phyloP scores from a whole-genome alignment of 2,888 invertebrate species.

The Drosophila nr. perissopoda region DNA sequence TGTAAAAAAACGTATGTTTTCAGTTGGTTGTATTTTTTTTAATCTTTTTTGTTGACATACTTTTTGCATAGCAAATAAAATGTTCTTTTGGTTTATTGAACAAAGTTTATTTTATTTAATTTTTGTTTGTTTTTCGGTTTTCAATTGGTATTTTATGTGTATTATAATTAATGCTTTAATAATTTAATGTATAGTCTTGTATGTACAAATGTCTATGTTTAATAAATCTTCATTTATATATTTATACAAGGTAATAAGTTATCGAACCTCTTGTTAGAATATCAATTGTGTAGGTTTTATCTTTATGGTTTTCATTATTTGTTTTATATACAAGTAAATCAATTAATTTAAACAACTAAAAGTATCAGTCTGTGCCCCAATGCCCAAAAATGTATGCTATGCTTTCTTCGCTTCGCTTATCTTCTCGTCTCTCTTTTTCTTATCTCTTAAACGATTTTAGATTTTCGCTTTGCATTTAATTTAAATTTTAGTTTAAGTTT shows the following conservation, averaged over 20 bases:
- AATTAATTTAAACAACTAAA: slow-evolving; percentile 72
- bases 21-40: slow-evolving; percentile 1
- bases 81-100: slow-evolving; percentile 52
- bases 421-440: slow-evolving; percentile 9
- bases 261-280: slow-evolving; percentile 38
- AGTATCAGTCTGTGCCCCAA: slow-evolving; percentile 82
- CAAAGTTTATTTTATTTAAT: slow-evolving; percentile 48
- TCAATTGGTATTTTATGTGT: slow-evolving; percentile 26
- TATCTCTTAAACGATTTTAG: not conserved
- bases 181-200: slow-evolving; percentile 54
- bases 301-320: not conserved
- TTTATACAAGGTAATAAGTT: slow-evolving; percentile 52
- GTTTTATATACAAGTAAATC: slow-evolving; percentile 50
- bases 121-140: slow-evolving; percentile 33
- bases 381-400: slow-evolving; percentile 62
- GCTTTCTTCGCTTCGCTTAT: slow-evolving; percentile 17
- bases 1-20: slow-evolving; percentile 29
- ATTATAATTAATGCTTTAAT: slow-evolving; percentile 53
- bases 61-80: slow-evolving; percentile 44
- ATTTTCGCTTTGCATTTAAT: slow-evolving; percentile 20
- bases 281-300: slow-evolving; percentile 15
- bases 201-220: slow-evolving; percentile 55
- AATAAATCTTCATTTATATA: slow-evolving; percentile 19
- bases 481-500: slow-evolving; percentile 29
- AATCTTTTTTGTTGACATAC: slow-evolving; percentile 18